Evolutionary conservation across 2,888 invertebrate species (phyloP).

Genomic region (Dioctria rufipes): DNA sequence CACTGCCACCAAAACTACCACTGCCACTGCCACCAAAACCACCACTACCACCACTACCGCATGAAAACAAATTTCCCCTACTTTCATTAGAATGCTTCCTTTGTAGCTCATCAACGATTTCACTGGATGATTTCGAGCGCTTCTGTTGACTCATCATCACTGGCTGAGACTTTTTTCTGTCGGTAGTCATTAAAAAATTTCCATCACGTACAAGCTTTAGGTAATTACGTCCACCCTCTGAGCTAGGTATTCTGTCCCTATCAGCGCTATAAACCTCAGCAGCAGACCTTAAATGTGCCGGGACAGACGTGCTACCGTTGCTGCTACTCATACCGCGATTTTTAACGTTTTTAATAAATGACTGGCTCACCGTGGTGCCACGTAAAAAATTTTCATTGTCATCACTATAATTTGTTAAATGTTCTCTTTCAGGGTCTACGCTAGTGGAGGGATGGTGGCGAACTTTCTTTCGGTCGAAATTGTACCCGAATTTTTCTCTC

Average conservation of each 20-base stretch:
- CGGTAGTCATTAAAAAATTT: constrained; percentile 45
- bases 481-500: constrained; percentile 48
- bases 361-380: constrained; percentile 70
- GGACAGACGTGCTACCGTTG: background rate
- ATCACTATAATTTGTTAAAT: constrained; percentile 51
- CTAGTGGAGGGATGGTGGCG: background rate
- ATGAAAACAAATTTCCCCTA: background rate
- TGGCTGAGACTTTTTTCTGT: constrained; percentile 24
- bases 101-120: constrained; percentile 66
- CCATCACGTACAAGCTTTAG: constrained; percentile 25
- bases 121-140: constrained; percentile 67
- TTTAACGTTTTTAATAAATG: constrained; percentile 66
- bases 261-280: background rate
- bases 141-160: constrained; percentile 61
- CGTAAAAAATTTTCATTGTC: constrained; percentile 67
- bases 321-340: constrained; percentile 5
- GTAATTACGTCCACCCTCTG: constrained; percentile 23
- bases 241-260: constrained; percentile 9
- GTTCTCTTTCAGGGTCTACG: constrained; percentile 5
- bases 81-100: constrained; percentile 48
- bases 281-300: background rate
- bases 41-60: constrained; percentile 21
- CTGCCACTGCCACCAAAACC: background rate
- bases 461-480: constrained; percentile 39
- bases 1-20: background rate